A percentile compares a stretch with the other conserved stretches of the same genome.
These are phyloP conservation scores for Acrocephalus arundinaceus DNA, from an alignment of 2,113 vertebrate genomes.

Conservation along the genomic window DNA sequence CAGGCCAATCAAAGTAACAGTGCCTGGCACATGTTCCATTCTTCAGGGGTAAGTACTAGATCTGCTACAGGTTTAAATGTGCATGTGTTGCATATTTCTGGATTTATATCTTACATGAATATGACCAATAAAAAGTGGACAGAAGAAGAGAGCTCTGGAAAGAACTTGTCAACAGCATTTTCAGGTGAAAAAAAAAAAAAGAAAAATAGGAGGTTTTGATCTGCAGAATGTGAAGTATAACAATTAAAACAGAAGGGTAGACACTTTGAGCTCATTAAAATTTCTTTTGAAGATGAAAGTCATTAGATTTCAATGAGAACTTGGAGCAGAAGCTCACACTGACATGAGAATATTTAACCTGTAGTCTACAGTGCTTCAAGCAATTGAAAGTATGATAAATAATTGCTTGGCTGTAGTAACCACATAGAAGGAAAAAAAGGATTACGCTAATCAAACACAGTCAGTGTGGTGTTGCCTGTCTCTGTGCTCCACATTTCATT, in stretches of 20 bases:
- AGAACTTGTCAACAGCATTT: neutral
- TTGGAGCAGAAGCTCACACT: conserved; percentile 74
- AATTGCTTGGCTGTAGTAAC: conserved; percentile 86
- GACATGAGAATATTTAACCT: conserved; percentile 85
- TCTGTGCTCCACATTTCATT: conserved; percentile 84
- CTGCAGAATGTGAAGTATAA: conserved; percentile 60
- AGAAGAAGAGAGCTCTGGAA: neutral
- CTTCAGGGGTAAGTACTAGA: neutral
- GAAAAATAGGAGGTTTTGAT: conserved; percentile 39
- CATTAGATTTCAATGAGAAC: conserved; percentile 89
- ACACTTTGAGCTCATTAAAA: conserved; percentile 71
- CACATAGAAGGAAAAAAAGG: conserved; percentile 80
- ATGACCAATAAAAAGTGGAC: conserved; percentile 2
- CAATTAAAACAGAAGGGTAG: conserved; percentile 75
- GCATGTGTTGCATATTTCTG: neutral
- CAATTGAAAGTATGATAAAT: conserved; percentile 92
- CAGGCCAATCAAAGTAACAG: neutral
- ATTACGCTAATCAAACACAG: conserved; percentile 87
- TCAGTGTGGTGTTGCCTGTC: conserved; percentile 73
- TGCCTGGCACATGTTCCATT: neutral
- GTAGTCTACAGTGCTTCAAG: conserved; percentile 85
- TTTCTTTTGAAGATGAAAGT: conserved; percentile 85
- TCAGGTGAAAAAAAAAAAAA: conserved; percentile 27
- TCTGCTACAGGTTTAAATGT: neutral
- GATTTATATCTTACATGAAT: conserved; percentile 1